Evolutionary conservation across 2,797 vertebrate genomes (phyloP).

Genomic region (Staurois parvus): DNA sequence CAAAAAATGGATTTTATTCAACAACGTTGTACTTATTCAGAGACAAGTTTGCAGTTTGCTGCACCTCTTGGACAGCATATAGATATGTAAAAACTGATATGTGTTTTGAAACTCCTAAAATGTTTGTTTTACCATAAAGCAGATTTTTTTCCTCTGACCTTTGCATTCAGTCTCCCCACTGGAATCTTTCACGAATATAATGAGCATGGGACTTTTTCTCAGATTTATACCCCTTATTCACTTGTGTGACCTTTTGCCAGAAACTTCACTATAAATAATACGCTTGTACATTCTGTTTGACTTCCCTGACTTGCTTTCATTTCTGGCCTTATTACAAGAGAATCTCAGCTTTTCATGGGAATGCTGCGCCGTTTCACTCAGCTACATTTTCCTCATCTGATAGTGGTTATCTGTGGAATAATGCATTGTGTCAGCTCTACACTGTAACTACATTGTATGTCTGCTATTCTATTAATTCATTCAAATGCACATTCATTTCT

Average conservation of each 20-base stretch:
- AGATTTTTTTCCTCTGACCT: slow-evolving; percentile 50
- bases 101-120: slow-evolving; percentile 20
- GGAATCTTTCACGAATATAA: slow-evolving; percentile 59
- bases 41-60: neutral
- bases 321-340: slow-evolving; percentile 52
- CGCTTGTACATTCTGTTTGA: slow-evolving; percentile 53
- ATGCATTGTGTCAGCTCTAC: slow-evolving; percentile 5
- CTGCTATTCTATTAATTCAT: neutral
- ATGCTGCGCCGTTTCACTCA: slow-evolving; percentile 29
- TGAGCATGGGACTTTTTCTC: slow-evolving; percentile 60
- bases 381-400: slow-evolving; percentile 34
- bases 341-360: slow-evolving; percentile 55
- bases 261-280: slow-evolving; percentile 61
- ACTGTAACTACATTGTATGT: neutral
- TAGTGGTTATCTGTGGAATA: slow-evolving; percentile 14
- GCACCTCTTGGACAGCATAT: neutral
- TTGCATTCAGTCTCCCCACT: slow-evolving; percentile 31
- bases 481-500: neutral
- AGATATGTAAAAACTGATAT: slow-evolving; percentile 5
- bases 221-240: slow-evolving; percentile 57
- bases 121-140: slow-evolving; percentile 47
- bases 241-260: slow-evolving; percentile 60
- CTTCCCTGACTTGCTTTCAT: slow-evolving; percentile 53
- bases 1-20: neutral
- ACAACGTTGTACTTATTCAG: neutral